Base-by-base conservation (phyloP, 2,888 invertebrate species). In the Pycnomerus fuliginosus region DNA sequence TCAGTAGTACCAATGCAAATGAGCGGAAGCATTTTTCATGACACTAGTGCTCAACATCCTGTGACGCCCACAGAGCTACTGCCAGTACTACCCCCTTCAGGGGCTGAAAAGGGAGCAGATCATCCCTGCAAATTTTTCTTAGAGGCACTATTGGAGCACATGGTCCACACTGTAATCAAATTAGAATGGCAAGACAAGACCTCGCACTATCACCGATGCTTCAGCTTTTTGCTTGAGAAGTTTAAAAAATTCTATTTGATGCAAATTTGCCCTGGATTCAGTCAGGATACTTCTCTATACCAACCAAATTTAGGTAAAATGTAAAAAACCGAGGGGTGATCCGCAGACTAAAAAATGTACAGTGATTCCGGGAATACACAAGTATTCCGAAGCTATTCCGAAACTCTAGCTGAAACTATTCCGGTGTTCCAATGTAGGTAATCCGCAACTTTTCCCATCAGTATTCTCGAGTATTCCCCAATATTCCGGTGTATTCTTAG, bases 211-310 rank as follows among this genome's bases (percentile, higher is more conserved):
- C 84, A 90, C 59, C 82, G 84, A 65, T 86, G 90, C 60, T 96
- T 97, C 72, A 86, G 87, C 49, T 97, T 95, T 76, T 75, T 97
- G 36, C 78, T 97, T 68, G 90, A 95, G 68, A 87, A 87, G 62
- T 96, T 97, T 67, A 94, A 93, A 72, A 77, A 84, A 42, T 88
- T 87, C 67, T 97, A 96, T 72, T 77, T 97, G 61, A 90, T 88
- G 17, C 82, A 89, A 60, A 87, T 97, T 60, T 94, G 95, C 71
- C 94, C 94, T 1, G 84, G 87, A 63, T 94, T 93, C 63, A 85
- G 85, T 65, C 74, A 78, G 44, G 81, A 79, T 56, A 89, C 88
- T 61, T 89, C 90, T 2, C 75, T 93, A 16, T 93, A 93, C 68
- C 84, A 84, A 64, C 90, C 90, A 20, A 85, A 84, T 65, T 76